Base-by-base conservation (phyloP, 1,140 invertebrate genomes). In the Rhyzopertha dominica region DNA sequence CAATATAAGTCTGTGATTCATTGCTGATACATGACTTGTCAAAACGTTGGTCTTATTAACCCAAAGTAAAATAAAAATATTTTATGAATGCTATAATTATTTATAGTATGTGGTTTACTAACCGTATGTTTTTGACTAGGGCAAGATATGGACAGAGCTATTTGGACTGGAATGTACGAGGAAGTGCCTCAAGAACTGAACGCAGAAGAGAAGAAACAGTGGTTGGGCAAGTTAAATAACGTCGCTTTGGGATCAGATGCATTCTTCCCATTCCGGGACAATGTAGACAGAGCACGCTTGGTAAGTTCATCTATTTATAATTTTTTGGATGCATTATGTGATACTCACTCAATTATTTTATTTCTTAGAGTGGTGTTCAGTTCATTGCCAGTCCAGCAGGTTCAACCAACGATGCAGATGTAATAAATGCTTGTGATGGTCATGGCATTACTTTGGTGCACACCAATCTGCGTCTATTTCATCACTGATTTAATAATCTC, bases 221-320 rank as follows among this genome's bases (percentile, higher is more conserved):
- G 95, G 95, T 70, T 90, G 3, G 73, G 72, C 10, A 71, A 87
- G 51, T 68, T 98, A 60, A 79, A 80, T 29, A 81, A 81, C n/a
- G 95, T 98, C 5, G 83, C 87, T 12, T 70, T 99, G 1, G 91
- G 91, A n/a, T 98, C 95, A 0, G 95, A 99, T 73, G 95, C 95
- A 0, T 98, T 98, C 74, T 98, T 99, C 72, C 95, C 95, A 23
- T 98, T 98, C 75, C 78, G 93, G 54, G 96, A 99, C 61, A 99
- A 98, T 62, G 86, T 99, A 35, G 95, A 99, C 68, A 78, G 95
- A 56, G 95, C 95, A 44, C 75, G 77, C 54, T 78, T 91, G 78
- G 93, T 95, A 68, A 66, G 65, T 64, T 12, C 7, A n/a, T n/a
- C n/a, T 29, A 20, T 20, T 40, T 43, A 31, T 49, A 37, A 29